These are phyloP conservation scores for Plodia interpunctella DNA, from an alignment of 1,140 invertebrate species.

Conservation along the genomic window DNA sequence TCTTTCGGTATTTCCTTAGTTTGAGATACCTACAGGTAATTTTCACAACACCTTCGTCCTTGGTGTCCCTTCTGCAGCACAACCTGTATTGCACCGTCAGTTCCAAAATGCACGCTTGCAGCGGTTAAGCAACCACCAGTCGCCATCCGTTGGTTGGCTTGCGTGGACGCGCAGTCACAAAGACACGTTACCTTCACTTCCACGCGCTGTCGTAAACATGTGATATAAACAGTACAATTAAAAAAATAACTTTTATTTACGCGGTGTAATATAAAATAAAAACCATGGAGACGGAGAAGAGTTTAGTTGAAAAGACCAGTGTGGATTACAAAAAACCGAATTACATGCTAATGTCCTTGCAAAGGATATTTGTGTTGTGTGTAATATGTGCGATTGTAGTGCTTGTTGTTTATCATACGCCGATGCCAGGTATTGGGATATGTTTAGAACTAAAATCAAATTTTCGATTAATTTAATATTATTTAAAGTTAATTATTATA, in stretches of 20 bases:
- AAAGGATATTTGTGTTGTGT: slow-evolving; percentile 66
- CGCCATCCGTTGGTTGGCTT: slow-evolving; percentile 59
- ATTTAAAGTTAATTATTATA: too few relatives aligned
- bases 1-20: too few relatives aligned
- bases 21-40: too few relatives aligned
- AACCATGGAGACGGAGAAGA: slow-evolving; percentile 48
- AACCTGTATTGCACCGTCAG: not conserved
- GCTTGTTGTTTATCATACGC: slow-evolving; percentile 82
- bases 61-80: too few relatives aligned
- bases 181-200: slow-evolving; percentile 22
- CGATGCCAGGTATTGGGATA: slow-evolving; percentile 79
- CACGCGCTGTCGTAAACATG: not conserved
- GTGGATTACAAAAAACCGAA: slow-evolving; percentile 55
- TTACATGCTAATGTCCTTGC: slow-evolving; percentile 73
- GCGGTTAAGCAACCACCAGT: slow-evolving; percentile 58
- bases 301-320: slow-evolving; percentile 33
- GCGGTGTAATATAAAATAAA: slow-evolving; percentile 30
- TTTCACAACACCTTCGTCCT: too few relatives aligned
- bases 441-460: slow-evolving; percentile 13
- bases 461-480: too few relatives aligned
- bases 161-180: slow-evolving; percentile 42
- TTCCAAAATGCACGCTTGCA: slow-evolving; percentile 35
- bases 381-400: slow-evolving; percentile 79
- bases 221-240: not conserved
- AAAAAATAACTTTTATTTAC: slow-evolving; percentile 23